phyloP scores from a whole-genome alignment of 1,140 invertebrate genomes.

The Aphaenogaster ashmeadi region DNA sequence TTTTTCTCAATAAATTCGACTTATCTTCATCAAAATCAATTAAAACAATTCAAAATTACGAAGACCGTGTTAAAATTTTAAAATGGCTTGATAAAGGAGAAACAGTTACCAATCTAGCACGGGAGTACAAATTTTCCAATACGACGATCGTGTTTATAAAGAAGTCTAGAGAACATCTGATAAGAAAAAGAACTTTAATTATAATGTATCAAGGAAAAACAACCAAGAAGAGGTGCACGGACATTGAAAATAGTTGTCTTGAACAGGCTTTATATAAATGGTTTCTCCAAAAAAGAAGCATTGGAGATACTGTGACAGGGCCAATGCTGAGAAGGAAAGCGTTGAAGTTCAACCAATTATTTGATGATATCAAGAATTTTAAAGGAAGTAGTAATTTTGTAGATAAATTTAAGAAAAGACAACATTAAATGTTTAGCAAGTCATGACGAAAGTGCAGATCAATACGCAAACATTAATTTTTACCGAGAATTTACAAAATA shows the following conservation, averaged over 20 bases:
- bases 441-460: neutral
- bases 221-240: neutral
- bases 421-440: neutral
- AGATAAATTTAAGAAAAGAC: neutral
- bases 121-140: no score
- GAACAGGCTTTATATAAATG: slow-evolving; percentile 9
- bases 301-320: neutral
- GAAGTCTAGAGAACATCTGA: neutral
- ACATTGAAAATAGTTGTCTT: neutral
- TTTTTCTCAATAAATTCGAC: no score
- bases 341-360: neutral
- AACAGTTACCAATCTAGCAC: neutral
- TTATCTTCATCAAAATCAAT: no score
- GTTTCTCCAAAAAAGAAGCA: slow-evolving; percentile 1
- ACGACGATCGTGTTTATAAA: no score
- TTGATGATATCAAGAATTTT: neutral
- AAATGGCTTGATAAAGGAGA: neutral
- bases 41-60: no score
- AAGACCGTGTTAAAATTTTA: neutral
- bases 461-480: no score
- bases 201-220: neutral
- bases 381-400: neutral
- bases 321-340: neutral
- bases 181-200: neutral
- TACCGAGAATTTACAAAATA: neutral